Base-by-base conservation (phyloP, 2,888 invertebrate species). In the Cephonodes hylas region DNA sequence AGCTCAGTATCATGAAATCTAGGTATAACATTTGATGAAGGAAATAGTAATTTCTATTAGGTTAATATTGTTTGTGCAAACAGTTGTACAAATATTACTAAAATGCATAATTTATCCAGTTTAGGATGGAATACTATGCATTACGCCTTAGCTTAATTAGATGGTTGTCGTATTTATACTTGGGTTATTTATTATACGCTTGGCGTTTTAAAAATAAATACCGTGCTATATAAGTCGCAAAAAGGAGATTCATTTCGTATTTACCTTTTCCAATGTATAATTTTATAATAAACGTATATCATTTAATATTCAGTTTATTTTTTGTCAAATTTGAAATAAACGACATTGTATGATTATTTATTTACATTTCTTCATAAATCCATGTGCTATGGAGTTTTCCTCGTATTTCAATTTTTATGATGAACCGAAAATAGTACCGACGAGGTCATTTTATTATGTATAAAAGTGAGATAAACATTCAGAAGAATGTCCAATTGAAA, bases 401-500 rank as follows among this genome's bases (percentile, higher is more conserved):
- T n/a, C n/a, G n/a, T n/a, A n/a, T 34, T 34, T 3, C 13, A 44
- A 20, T 20, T 20, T 44, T 20, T 20, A 20, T 8, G 18, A 20
- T 13, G 13, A 31, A 8, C 18, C 27, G 27, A 27, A 10, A 31
- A 18, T 31, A 18, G 4, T 20, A 53, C 31, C 18, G 31, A 18
- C 18, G 15, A 53, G 10, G n/a, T 10, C 27, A 31, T 53, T 27
- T 44, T 27, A 27, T 48, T 53, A 53, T 53, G 53, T 53, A 31
- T 53, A 53, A 53, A 23, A 46, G 23, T 23, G 31, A 31, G 53
- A 53, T 53, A 31, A 7, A 15, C 48, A 48, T 48, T 53, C 53
- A 38, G 46, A 46, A 61, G 57, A 60, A 66, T 57, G 65, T 56
- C 63, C 58, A 66, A 67, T 66, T 68, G 61, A 65, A 67, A 68